These are phyloP conservation scores for Brachystomella parvula DNA, from an alignment of 1,140 invertebrate species.

Conservation along the genomic window DNA sequence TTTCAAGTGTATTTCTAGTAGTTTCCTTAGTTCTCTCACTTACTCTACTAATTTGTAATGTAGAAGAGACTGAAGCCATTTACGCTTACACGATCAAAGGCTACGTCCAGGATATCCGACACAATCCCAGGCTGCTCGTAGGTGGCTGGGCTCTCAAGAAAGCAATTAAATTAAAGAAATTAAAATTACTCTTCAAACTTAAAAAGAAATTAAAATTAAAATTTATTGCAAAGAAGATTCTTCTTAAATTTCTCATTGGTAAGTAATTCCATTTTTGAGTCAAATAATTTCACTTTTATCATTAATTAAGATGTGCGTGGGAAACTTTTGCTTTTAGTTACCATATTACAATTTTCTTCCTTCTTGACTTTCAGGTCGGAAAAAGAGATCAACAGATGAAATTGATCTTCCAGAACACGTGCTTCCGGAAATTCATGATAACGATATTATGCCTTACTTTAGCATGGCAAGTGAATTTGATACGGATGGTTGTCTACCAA, in stretches of 20 bases:
- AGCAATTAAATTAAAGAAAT: conserved; percentile 22
- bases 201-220: conserved; percentile 26
- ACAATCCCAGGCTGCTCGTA: conserved; percentile 12
- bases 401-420: conserved; percentile 14
- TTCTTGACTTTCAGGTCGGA: background rate
- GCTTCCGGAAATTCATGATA: conserved; percentile 19
- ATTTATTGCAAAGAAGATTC: conserved; percentile 21
- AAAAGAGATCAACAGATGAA: conserved; percentile 11
- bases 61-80: conserved; percentile 11
- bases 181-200: conserved; percentile 23
- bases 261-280: background rate
- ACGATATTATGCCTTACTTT: conserved; percentile 24
- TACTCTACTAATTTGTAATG: conserved; percentile 4
- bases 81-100: conserved; percentile 24
- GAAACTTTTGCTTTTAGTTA: no score
- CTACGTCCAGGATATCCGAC: conserved; percentile 12
- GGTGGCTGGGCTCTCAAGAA: conserved; percentile 25
- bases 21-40: background rate
- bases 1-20: background rate
- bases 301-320: no score
- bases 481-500: conserved; percentile 23
- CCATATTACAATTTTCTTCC: background rate
- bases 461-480: conserved; percentile 23
- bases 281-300: no score
- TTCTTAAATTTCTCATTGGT: conserved; percentile 16